Evolutionary conservation across 2,113 vertebrate species (phyloP), one percentile per base, ranked within the genome.

Genomic region (Gorilla gorilla): DNA sequence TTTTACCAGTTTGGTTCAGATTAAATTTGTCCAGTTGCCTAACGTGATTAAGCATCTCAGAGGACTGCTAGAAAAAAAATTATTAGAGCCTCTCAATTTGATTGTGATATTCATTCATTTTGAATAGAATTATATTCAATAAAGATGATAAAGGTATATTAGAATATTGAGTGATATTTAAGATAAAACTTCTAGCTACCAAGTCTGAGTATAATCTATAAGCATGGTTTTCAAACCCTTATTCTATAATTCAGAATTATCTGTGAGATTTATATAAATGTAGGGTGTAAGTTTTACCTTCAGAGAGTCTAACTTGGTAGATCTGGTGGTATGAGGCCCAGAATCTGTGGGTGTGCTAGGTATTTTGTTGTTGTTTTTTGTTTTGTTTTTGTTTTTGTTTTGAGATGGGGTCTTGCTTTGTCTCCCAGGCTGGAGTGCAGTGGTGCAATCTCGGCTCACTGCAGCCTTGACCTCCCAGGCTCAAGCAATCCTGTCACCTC

Each of bases 31-130:
- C 12, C 30, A 79, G 13, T 11, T 90, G 7, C 50, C 68, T 82
- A 17, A 40, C 13, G n/a, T 81, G 52, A 72, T 82, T 38, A 87
- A 87, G 22, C 40, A 92, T 43, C 76, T 90, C 17, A 30, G 64
- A 91, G 10, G 43, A 78, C 16, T 68, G 17, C 32, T 87, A 61
- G 94, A 73, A 96, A 89, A 96, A 81, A 96, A 73, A 79, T 6
- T 18, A 35, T 78, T 94, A 75, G 35, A 92, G 82, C 40, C 80
- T 95, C 68, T 64, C 13, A 79, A 27, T 80, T 92, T 92, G 32
- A 32, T 88, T 88, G 72, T 85, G 55, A 8, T 38, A 57, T 43
- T 83, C 93, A 20, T 94, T 97, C 32, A 27, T 94, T 93, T 97
- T 70, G 18, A 79, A 59, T 76, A 70, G 55, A 82, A 38, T 80